Evolutionary conservation across 2,888 invertebrate genomes (phyloP).

Genomic region (Tetheella fluctuosa): DNA sequence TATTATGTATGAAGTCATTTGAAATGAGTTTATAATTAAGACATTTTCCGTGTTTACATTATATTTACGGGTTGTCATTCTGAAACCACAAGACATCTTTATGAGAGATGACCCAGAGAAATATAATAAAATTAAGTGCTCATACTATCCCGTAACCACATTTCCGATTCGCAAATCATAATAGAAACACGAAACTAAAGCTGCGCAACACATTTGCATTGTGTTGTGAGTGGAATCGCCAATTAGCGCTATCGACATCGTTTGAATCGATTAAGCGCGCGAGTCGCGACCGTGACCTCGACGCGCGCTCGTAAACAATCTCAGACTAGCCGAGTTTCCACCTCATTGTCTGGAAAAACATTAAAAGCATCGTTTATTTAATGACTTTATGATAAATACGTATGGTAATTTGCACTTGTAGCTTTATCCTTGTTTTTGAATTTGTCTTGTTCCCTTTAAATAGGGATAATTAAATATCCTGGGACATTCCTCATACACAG

Average conservation of each 20-base stretch:
- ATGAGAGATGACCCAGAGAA: too few species aligned
- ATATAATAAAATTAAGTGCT: not conserved
- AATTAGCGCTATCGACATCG: conserved; percentile 25
- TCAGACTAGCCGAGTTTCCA: not conserved
- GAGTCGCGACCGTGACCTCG: conserved; percentile 19
- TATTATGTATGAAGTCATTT: not conserved
- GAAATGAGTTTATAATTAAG: too few species aligned
- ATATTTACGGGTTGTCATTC: too few species aligned
- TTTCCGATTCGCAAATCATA: not conserved
- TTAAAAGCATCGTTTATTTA: not conserved
- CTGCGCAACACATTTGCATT: not conserved
- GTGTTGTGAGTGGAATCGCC: conserved; percentile 1
- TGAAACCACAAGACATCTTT: too few species aligned
- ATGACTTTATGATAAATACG: too few species aligned
- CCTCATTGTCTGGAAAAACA: not conserved
- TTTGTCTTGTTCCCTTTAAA: too few species aligned
- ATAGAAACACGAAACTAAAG: not conserved
- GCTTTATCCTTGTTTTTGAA: too few species aligned
- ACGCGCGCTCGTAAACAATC: conserved; percentile 16
- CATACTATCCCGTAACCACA: not conserved
- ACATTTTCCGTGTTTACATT: too few species aligned
- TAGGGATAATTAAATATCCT: too few species aligned
- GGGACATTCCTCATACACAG: too few species aligned
- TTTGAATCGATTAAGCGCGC: conserved; percentile 20
- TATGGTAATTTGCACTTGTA: not conserved